A percentile compares a stretch with the other conserved stretches of the same genome.
Conservation (phyloP, 1,140 invertebrate species). For the Oncopeltus fasciatus region DNA sequence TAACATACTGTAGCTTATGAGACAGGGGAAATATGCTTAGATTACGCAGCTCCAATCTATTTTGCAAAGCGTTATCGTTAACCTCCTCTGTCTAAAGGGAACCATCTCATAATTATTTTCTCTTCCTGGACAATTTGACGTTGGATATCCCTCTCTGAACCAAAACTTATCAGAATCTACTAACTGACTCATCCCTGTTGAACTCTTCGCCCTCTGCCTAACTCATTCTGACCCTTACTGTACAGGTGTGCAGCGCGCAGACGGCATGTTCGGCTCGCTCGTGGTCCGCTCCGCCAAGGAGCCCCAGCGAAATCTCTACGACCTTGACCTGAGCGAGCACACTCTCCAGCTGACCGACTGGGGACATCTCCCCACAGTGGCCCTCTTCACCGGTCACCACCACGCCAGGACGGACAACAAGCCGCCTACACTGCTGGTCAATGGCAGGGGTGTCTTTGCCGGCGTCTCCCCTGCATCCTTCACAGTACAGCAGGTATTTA, state of each 20-base stretch:
- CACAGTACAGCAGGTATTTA: slow-evolving; percentile 26
- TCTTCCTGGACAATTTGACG: too few species aligned
- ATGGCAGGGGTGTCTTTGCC: slow-evolving; percentile 51
- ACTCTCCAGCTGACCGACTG: slow-evolving; percentile 62
- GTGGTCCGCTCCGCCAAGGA: slow-evolving; percentile 46
- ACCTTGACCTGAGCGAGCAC: slow-evolving; percentile 54
- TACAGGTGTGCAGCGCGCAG: slow-evolving; percentile 59
- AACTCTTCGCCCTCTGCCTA: too few species aligned
- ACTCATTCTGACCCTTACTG: too few species aligned
- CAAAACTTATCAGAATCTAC: too few species aligned
- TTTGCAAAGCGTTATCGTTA: too few species aligned
- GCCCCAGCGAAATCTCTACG: slow-evolving; percentile 43
- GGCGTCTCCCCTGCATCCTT: slow-evolving; percentile 37
- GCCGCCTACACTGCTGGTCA: slow-evolving; percentile 42
- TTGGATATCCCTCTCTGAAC: too few species aligned
- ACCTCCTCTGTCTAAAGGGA: too few species aligned
- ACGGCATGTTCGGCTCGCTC: slow-evolving; percentile 63
- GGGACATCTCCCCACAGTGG: slow-evolving; percentile 50
- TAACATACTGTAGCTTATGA: too few species aligned
- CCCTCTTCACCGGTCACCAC: slow-evolving; percentile 60
- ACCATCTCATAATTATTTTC: too few species aligned
- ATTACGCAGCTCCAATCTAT: too few species aligned
- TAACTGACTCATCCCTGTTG: too few species aligned
- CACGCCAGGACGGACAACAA: slow-evolving; percentile 66
- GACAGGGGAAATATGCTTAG: too few species aligned